Evolutionary conservation across 2,888 invertebrate species (phyloP), one percentile per base, ranked within the genome.

Genomic region (Hyposoter dolosus): DNA sequence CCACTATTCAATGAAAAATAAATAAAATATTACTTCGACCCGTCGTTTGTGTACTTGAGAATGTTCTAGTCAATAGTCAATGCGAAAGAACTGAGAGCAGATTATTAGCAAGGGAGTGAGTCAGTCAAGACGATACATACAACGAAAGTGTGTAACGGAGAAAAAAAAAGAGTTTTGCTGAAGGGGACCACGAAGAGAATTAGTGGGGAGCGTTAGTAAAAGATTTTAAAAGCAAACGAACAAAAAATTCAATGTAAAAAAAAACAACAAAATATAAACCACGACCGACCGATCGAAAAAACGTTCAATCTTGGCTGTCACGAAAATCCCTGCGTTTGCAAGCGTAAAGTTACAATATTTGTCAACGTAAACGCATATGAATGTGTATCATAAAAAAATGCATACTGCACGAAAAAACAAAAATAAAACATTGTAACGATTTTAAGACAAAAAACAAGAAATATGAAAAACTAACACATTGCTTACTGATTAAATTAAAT

Each of bases 91-190:
- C 15, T 9, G 17, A 74, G 28, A 43, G n/a, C n/a, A n/a, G 7
- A 68, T 12, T 17, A 17, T 19, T 19, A 23, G 15, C 7, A 40
- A 56, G 40, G 23, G 74, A 82, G 79, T 6, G 35, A 35, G 35
- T 35, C 35, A 35, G 35, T 35, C 35, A 40, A 80, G 45, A 84
- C 35, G 68, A 84, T 66, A 76, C n/a, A 88, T 89, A 90, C 89
- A 90, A 90, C 89, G 89, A 90, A 90, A 83, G 69, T 63, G 84
- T 84, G 82, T 68, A 63, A n/a, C 43, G 9, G 47, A 32, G n/a
- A 28, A 45, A 75, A 47, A 63, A 79, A 63, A 60, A 81, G 71
- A 68, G 35, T 66, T 83, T 84, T 12, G 63, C 82, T 78, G 85
- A 89, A 87, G 47, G 87, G 88, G 89, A 89, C 89, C 89, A 89